Percentiles rank a stretch among this genome's conserved stretches.
Conservation (phyloP, 1,140 invertebrate genomes). For the Octopus sinensis region DNA sequence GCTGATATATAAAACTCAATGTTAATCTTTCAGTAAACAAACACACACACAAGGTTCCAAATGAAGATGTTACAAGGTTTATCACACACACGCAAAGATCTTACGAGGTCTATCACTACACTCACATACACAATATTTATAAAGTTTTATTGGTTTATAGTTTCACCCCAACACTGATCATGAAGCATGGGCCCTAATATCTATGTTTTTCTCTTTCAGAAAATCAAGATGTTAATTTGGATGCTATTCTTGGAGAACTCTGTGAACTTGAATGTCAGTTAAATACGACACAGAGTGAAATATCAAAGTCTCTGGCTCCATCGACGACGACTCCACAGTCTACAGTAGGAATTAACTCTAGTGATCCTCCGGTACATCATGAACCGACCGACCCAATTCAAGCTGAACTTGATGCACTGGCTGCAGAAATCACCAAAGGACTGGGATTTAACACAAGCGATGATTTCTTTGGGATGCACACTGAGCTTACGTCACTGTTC, state of each 20-base stretch:
- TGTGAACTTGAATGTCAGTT: slow-evolving; percentile 70
- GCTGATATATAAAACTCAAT: too few species aligned
- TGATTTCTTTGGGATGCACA: slow-evolving; percentile 1
- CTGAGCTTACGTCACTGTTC: slow-evolving; percentile 4
- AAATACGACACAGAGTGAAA: slow-evolving; percentile 45
- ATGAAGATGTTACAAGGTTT: too few species aligned
- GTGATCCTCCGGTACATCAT: not conserved
- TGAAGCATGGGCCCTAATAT: too few species aligned
- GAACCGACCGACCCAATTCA: slow-evolving; percentile 37
- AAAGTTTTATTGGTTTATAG: too few species aligned
- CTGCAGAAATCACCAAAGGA: slow-evolving; percentile 46
- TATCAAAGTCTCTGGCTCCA: slow-evolving; percentile 28
- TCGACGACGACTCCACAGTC: not conserved
- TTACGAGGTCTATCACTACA: too few species aligned
- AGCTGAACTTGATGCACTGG: slow-evolving; percentile 48
- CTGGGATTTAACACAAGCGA: slow-evolving; percentile 29
- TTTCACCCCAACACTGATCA: too few species aligned
- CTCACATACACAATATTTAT: too few species aligned
- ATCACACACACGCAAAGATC: too few species aligned
- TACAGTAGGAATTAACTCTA: slow-evolving; percentile 22
- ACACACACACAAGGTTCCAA: too few species aligned
- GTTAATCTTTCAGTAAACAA: too few species aligned
- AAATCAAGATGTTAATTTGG: slow-evolving; percentile 90
- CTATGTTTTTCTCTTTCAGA: slow-evolving; percentile 62
- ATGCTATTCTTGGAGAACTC: slow-evolving; percentile 90